Evolutionary conservation across 2,888 invertebrate species (phyloP).

Genomic region (Ctenicera cuprea): DNA sequence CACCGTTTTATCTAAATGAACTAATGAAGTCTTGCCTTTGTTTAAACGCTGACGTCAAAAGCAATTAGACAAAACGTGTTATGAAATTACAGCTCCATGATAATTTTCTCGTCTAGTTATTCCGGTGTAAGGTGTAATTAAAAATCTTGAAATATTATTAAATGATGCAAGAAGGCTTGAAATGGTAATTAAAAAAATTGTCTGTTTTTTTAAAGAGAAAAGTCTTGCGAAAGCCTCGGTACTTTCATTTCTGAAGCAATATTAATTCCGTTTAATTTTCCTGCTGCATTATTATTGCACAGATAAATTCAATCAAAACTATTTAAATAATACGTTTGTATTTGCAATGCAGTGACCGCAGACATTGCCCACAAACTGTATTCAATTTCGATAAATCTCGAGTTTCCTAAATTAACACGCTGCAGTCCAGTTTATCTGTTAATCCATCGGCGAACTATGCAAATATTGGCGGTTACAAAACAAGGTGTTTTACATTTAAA

Average conservation of each 20-base stretch:
- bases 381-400: constrained; percentile 6
- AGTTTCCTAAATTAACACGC: constrained; percentile 2
- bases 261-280: no score
- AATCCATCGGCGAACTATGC: constrained; percentile 12
- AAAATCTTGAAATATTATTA: background rate
- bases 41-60: constrained; percentile 10
- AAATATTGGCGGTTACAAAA: constrained; percentile 15
- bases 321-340: no score
- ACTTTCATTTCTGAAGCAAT: no score
- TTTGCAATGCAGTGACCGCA: background rate
- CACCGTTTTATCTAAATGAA: constrained; percentile 2
- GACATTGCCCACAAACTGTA: constrained; percentile 1
- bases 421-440: constrained; percentile 1
- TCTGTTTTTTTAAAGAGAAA: no score
- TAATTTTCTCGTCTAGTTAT: background rate
- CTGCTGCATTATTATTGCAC: no score
- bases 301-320: no score
- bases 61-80: background rate
- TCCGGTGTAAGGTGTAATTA: background rate
- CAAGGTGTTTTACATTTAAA: constrained; percentile 21
- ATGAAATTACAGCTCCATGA: constrained; percentile 5
- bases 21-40: constrained; percentile 15
- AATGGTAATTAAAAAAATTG: no score
- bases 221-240: no score
- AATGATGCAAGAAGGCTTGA: background rate